phyloP scores from a whole-genome alignment of 1,140 invertebrate genomes.

The Anoplophora glabripennis region DNA sequence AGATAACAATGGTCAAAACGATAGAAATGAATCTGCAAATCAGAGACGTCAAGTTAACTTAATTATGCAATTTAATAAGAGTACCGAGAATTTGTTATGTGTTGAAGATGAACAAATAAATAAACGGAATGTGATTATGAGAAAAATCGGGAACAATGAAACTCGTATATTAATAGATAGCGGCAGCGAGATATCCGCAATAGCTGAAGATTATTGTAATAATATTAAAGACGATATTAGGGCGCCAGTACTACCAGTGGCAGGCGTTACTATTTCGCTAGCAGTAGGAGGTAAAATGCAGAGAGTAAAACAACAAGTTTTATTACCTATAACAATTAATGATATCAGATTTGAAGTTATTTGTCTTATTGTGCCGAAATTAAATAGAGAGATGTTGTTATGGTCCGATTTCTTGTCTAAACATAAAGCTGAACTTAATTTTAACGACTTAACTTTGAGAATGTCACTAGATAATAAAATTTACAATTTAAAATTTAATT shows the following conservation, averaged over 20 bases:
- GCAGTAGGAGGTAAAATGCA: neutral
- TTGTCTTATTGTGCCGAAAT: neutral
- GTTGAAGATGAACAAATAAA: no score
- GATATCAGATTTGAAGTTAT: neutral
- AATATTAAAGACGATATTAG: neutral
- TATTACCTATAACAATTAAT: neutral
- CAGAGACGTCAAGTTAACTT: no score
- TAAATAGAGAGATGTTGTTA: constrained; percentile 1
- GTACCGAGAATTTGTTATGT: no score
- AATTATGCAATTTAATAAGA: no score
- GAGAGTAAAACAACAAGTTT: constrained; percentile 5
- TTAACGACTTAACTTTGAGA: neutral
- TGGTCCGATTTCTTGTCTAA: neutral
- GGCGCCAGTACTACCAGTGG: no score
- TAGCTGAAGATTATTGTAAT: neutral
- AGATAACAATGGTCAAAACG: no score
- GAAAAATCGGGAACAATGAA: neutral
- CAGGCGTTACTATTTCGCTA: no score
- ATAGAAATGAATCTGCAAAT: no score
- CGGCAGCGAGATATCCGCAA: neutral
- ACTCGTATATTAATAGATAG: neutral
- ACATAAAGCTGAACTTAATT: constrained; percentile 1
- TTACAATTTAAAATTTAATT: neutral
- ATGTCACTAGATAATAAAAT: neutral
- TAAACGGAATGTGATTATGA: neutral